phyloP scores from a whole-genome alignment of 92 coral and sea anemone species.

The Galaxea fascicularis region DNA sequence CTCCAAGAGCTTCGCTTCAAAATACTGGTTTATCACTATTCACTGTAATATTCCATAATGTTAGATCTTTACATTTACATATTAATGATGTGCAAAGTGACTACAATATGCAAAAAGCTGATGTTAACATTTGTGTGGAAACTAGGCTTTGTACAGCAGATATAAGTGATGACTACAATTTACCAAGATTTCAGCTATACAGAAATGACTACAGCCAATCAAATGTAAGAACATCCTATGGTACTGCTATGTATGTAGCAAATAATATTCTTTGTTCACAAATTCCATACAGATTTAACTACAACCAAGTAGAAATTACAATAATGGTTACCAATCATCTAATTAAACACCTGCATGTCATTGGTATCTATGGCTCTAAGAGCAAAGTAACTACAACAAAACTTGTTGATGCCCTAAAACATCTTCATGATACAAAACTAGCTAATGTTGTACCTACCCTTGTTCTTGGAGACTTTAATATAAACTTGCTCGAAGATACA shows the following conservation, averaged over 20 bases:
- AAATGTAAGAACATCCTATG: slow-evolving; percentile 35
- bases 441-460: slow-evolving; percentile 29
- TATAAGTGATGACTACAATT: slow-evolving; percentile 11
- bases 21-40: not conserved
- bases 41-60: slow-evolving; percentile 41
- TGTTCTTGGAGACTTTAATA: slow-evolving; percentile 56
- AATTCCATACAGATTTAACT: slow-evolving; percentile 45
- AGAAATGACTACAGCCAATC: slow-evolving; percentile 60
- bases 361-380: slow-evolving; percentile 75
- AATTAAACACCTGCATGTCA: slow-evolving; percentile 59
- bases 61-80: slow-evolving; percentile 54
- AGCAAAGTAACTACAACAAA: slow-evolving; percentile 47
- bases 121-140: slow-evolving; percentile 76
- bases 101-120: slow-evolving; percentile 63
- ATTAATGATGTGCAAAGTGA: slow-evolving; percentile 62
- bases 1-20: slow-evolving; percentile 16
- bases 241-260: slow-evolving; percentile 26
- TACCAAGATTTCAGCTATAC: slow-evolving; percentile 30
- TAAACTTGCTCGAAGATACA: slow-evolving; percentile 33
- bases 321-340: slow-evolving; percentile 40
- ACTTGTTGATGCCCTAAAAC: slow-evolving; percentile 56
- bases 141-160: slow-evolving; percentile 56
- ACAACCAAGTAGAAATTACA: slow-evolving; percentile 60
- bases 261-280: slow-evolving; percentile 17
- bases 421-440: slow-evolving; percentile 56